Evolutionary conservation across 2,888 invertebrate species (phyloP), one percentile per base, ranked within the genome.

Genomic region (Dryobotodes eremita): DNA sequence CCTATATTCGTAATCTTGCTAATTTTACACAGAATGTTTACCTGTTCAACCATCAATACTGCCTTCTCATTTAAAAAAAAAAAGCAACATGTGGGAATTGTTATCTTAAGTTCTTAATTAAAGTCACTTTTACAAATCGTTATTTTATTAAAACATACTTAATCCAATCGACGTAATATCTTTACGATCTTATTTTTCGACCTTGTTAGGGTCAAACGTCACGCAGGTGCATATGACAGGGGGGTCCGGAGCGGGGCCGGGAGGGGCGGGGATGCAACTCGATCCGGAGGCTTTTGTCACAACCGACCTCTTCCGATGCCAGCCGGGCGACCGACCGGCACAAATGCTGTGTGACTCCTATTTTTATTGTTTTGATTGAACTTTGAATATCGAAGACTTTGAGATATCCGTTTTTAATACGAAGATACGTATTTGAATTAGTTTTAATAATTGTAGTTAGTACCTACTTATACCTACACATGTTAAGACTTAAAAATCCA

Each of bases 201-300:
- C 91, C 91, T 92, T 89, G 87, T 86, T 80, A 70, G 87, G 90
- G 90, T 91, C 88, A 89, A 83, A 76, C 87, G 86, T 83, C 84
- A 90, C 77, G 84, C 86, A 86, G 86, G 83, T 89, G 87, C 74
- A 75, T 80, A 57, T 81, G 78, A 48, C 69, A 65, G 36, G 80
- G 71, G 72, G 74, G 55, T 66, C 53, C 36, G 71, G 69, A 50
- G 77, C 23, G 61, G 64, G 66, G 61, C 15, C 36, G 42, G 50
- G 71, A 75, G 85, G 83, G 71, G 73, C 76, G 71, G 85, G 89
- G 84, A 88, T 88, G 94, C 84, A 93, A 94, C 90, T 85, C 84
- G 92, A 94, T 92, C 91, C 90, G 89, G 89, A 77, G 88, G 88
- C 85, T 90, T 93, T 92, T 92, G 92, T 94, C 91, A 92, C 90